phyloP scores from a whole-genome alignment of 2,888 invertebrate genomes.

The Venustoraphidia nigricollis region DNA sequence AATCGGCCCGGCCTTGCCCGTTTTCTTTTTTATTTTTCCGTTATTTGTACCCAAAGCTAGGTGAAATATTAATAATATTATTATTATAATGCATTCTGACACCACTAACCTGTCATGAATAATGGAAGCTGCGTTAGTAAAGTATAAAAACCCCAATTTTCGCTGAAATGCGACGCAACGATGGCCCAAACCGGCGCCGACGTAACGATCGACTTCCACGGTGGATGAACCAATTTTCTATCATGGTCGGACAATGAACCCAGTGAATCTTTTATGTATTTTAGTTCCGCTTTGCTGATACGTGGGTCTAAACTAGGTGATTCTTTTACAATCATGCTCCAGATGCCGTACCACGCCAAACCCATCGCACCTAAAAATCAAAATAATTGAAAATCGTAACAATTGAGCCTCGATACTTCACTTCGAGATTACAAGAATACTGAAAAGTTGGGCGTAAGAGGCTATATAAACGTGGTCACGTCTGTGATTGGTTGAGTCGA shows the following conservation, averaged over 20 bases:
- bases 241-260: constrained; percentile 31
- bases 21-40: too few species aligned
- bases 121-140: constrained; percentile 69
- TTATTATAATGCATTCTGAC: too few species aligned
- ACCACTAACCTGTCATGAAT: constrained; percentile 53
- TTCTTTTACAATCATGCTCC: constrained; percentile 56
- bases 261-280: constrained; percentile 50
- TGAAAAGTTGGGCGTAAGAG: too few species aligned
- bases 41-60: too few species aligned
- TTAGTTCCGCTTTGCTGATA: constrained; percentile 55
- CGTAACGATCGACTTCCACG: constrained; percentile 55
- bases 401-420: too few species aligned
- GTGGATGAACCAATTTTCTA: constrained; percentile 43
- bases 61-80: too few species aligned
- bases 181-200: constrained; percentile 75
- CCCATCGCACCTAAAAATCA: constrained; percentile 41
- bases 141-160: constrained; percentile 85
- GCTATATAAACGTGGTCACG: too few species aligned
- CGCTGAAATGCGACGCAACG: constrained; percentile 67
- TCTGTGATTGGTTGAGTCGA: too few species aligned
- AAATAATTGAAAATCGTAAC: not conserved
- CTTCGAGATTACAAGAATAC: too few species aligned
- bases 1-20: too few species aligned
- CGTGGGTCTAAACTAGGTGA: constrained; percentile 58
- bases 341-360: constrained; percentile 52